These are phyloP conservation scores for Stegophylla sp. DNA, from an alignment of 2,888 invertebrate genomes.

Conservation along the genomic window DNA sequence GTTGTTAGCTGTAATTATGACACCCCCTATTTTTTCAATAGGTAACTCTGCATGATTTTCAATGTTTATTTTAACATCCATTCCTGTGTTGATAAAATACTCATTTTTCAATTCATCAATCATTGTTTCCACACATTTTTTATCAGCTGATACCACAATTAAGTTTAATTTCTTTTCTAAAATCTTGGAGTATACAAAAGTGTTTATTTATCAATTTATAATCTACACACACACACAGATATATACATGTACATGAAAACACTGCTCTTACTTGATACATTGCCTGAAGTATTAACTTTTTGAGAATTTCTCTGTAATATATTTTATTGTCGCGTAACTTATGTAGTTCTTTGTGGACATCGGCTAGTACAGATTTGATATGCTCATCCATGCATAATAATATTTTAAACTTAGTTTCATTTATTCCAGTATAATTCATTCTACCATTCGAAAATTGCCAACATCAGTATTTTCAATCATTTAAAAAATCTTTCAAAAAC, in stretches of 20 bases:
- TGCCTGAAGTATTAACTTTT: slow-evolving; percentile 49
- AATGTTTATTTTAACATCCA: slow-evolving; percentile 22
- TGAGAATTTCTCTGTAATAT: background rate
- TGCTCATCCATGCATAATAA: slow-evolving; percentile 12
- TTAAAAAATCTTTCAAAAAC: background rate
- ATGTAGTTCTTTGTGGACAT: slow-evolving; percentile 23
- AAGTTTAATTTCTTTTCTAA: slow-evolving; percentile 30
- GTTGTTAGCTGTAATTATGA: background rate
- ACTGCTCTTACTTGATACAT: slow-evolving; percentile 39
- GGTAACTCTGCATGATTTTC: background rate
- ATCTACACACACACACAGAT: background rate
- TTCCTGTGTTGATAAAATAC: slow-evolving; percentile 7
- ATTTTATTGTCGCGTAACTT: background rate
- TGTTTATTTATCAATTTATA: background rate
- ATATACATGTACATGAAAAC: background rate
- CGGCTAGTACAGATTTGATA: slow-evolving; percentile 31
- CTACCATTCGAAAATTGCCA: too few relatives aligned
- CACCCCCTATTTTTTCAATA: slow-evolving; percentile 25
- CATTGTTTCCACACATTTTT: background rate
- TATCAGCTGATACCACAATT: slow-evolving; percentile 3
- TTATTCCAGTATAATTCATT: too few relatives aligned
- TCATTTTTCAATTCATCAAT: background rate
- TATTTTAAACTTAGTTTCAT: slow-evolving; percentile 36
- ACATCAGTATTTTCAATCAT: background rate
- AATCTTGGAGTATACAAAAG: slow-evolving; percentile 3